Evolutionary conservation across 2,113 vertebrate genomes (phyloP).

Genomic region (Heterotis niloticus): DNA sequence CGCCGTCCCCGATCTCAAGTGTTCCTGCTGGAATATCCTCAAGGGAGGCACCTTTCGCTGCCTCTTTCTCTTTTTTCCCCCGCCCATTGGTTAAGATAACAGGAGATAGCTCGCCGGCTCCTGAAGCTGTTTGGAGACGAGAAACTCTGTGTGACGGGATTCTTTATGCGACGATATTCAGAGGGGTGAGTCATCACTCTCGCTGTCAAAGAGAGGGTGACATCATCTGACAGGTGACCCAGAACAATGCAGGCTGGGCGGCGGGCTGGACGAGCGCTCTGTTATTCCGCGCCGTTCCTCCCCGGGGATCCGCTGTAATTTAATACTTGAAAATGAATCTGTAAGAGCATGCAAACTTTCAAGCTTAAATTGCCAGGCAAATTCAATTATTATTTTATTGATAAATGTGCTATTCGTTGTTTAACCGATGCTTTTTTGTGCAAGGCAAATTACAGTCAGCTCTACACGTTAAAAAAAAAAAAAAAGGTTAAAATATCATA

Average conservation of each 20-base stretch:
- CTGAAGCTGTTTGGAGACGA: background rate
- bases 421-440: too few relatives aligned
- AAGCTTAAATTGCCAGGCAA: too few relatives aligned
- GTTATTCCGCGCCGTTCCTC: background rate
- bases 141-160: background rate
- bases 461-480: too few relatives aligned
- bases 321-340: too few relatives aligned
- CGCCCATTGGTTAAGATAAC: background rate
- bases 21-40: background rate
- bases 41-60: too few relatives aligned
- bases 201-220: background rate
- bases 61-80: too few relatives aligned
- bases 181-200: background rate
- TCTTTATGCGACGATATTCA: background rate
- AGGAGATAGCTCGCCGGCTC: background rate
- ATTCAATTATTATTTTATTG: too few relatives aligned
- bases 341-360: too few relatives aligned
- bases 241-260: background rate
- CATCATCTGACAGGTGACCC: constrained; percentile 3
- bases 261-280: background rate
- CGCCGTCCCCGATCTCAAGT: background rate
- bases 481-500: too few relatives aligned
- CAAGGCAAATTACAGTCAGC: too few relatives aligned
- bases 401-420: too few relatives aligned
- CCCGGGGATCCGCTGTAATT: too few relatives aligned